These are phyloP conservation scores for Rhynchomys soricoides DNA, from an alignment of 2,113 vertebrate genomes.

Conservation along the genomic window DNA sequence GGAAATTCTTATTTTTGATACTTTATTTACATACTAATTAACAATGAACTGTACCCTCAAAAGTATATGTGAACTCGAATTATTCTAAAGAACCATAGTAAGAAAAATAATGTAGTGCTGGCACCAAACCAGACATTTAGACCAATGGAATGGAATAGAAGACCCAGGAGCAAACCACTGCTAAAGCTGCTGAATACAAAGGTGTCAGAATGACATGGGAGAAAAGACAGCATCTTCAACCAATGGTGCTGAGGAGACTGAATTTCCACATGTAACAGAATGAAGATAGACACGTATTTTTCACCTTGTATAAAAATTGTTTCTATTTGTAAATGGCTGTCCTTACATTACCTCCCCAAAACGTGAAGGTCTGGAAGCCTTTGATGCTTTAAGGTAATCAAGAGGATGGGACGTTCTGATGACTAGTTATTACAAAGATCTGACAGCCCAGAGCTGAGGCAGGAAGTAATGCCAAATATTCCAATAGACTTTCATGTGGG, in stretches of 20 bases:
- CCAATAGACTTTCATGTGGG: not conserved
- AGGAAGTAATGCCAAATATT: not conserved
- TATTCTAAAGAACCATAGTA: not conserved
- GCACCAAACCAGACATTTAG: not conserved
- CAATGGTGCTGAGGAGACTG: not conserved
- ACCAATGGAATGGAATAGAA: not conserved
- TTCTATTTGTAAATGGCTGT: too few species aligned
- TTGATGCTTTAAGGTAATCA: too few species aligned
- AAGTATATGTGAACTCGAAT: not conserved
- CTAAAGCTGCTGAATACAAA: not conserved
- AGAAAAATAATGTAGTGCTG: not conserved
- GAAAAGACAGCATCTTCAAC: not conserved
- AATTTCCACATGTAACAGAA: not conserved
- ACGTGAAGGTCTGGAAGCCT: too few species aligned
- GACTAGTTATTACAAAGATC: too few species aligned
- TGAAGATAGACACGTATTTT: not conserved
- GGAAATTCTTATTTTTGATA: too few species aligned
- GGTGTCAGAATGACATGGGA: not conserved
- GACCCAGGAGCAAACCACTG: not conserved
- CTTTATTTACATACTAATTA: too few species aligned
- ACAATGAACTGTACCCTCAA: not conserved
- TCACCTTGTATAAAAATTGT: not conserved
- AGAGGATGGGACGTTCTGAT: too few species aligned
- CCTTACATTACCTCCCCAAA: too few species aligned
- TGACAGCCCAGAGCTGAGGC: too few species aligned